Conservation (phyloP, 2,797 vertebrate species). For the Lophotriccus pileatus region DNA sequence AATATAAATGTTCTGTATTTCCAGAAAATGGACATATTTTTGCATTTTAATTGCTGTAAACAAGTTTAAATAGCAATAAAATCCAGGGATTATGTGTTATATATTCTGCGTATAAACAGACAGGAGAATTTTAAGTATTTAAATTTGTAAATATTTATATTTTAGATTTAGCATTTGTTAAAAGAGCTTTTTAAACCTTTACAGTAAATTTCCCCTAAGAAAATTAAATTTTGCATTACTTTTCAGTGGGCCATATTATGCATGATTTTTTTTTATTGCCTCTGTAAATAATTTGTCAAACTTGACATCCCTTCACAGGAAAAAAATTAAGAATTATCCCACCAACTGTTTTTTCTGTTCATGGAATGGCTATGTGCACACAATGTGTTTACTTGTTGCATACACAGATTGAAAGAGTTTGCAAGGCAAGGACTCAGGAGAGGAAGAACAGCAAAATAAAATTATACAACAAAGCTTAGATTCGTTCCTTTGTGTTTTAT, state of each 20-base stretch:
- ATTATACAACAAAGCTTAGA: neutral
- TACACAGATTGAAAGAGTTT: neutral
- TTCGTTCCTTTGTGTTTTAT: neutral
- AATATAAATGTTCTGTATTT: neutral
- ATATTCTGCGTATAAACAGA: neutral
- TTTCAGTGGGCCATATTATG: neutral
- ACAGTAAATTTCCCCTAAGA: neutral
- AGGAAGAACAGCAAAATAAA: neutral
- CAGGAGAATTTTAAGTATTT: neutral
- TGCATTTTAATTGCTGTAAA: neutral
- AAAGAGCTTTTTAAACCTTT: neutral
- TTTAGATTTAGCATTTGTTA: neutral
- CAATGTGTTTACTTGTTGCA: neutral
- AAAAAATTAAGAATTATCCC: neutral
- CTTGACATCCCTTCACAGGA: neutral
- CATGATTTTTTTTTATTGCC: fast-evolving
- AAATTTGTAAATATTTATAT: neutral
- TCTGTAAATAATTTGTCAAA: neutral
- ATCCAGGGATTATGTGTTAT: neutral
- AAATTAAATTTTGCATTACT: neutral
- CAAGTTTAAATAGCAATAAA: neutral
- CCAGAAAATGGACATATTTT: neutral
- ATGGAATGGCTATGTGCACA: too few species aligned
- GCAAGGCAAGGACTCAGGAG: neutral
- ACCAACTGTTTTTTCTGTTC: neutral